A percentile compares a stretch with the other conserved stretches of the same genome.
Evolutionary conservation across 2,113 vertebrate species (phyloP).

Genomic region (Ancistrus triradiatus): DNA sequence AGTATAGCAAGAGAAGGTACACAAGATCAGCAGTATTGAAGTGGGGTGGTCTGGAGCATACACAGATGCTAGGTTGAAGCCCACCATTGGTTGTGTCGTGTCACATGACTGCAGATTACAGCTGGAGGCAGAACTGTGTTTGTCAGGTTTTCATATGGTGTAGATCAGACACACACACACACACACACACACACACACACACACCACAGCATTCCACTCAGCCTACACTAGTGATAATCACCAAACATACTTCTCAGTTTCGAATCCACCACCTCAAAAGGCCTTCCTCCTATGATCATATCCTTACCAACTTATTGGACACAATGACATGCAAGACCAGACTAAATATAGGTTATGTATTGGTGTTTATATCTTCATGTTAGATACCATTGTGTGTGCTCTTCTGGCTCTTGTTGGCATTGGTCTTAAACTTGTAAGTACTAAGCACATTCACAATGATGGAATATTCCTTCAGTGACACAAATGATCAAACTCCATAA

Average conservation of each 20-base stretch:
- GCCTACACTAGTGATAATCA: slow-evolving; percentile 35
- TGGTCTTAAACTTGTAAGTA: no score
- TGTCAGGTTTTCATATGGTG: slow-evolving; percentile 51
- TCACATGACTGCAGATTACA: slow-evolving; percentile 49
- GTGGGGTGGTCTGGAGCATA: slow-evolving; percentile 38
- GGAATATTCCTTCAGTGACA: not conserved
- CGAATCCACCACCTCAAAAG: slow-evolving; percentile 12
- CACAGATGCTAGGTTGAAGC: slow-evolving; percentile 21
- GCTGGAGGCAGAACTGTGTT: slow-evolving; percentile 42
- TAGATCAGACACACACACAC: slow-evolving; percentile 48
- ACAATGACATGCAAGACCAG: not conserved
- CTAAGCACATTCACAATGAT: no score
- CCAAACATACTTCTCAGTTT: slow-evolving; percentile 2
- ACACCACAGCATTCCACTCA: slow-evolving; percentile 51
- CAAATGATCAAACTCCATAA: not conserved
- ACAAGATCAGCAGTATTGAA: slow-evolving; percentile 23
- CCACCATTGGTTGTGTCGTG: slow-evolving; percentile 42
- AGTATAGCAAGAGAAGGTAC: no score
- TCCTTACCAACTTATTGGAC: not conserved
- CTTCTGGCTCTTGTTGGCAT: no score
- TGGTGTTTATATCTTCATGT: not conserved
- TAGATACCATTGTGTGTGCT: no score
- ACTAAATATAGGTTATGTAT: not conserved
- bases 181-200: no score
- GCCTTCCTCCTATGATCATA: not conserved